Percentiles rank a stretch among this genome's conserved stretches.
These are phyloP conservation scores for Pipra filicauda DNA, from an alignment of 2,113 vertebrate genomes.

Conservation along the genomic window DNA sequence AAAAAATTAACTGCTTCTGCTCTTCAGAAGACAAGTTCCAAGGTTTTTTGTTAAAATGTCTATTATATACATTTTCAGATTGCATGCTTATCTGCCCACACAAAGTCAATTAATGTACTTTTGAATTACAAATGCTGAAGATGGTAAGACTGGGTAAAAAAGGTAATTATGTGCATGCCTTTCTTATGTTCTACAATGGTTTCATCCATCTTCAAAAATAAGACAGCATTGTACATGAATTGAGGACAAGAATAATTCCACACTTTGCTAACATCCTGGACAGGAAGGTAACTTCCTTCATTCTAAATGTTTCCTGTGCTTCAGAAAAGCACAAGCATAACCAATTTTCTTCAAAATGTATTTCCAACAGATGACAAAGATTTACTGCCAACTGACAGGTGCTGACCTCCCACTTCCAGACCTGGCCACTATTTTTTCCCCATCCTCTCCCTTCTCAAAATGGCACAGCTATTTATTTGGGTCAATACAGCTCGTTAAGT, in stretches of 20 bases:
- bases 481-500: not conserved
- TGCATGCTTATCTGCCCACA: not conserved
- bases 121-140: not conserved
- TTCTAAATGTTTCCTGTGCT: not conserved
- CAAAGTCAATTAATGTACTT: not conserved
- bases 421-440: not conserved
- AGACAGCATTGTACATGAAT: not conserved
- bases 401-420: not conserved
- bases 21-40: not conserved
- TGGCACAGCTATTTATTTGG: not conserved
- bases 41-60: not conserved
- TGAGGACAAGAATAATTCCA: slow-evolving; percentile 4
- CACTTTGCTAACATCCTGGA: not conserved
- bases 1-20: not conserved
- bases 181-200: not conserved
- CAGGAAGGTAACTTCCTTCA: not conserved
- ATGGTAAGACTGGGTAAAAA: not conserved
- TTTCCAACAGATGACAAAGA: not conserved
- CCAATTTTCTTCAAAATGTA: not conserved
- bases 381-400: not conserved
- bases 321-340: not conserved
- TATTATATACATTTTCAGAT: not conserved
- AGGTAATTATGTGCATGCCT: not conserved
- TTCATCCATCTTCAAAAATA: not conserved
- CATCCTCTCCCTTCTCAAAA: not conserved